Conservation (phyloP, 1,140 invertebrate genomes). For the Drosophila simulans region DNA sequence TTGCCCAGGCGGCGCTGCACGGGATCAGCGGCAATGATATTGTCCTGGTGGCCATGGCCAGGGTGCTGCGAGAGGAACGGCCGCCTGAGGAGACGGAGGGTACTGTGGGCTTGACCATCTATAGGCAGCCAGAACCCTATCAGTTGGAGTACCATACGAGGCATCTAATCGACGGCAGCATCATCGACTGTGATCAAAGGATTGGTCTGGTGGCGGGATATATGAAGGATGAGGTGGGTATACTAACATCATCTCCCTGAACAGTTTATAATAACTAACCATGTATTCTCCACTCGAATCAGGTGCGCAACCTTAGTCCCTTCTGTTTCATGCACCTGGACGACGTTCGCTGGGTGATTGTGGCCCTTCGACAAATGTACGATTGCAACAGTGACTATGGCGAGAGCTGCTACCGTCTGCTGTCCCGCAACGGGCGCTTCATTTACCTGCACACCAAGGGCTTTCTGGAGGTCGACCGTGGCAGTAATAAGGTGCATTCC, state of each 20-base stretch:
- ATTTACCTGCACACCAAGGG: conserved; percentile 93
- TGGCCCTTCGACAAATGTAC: conserved; percentile 94
- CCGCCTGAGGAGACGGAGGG: conserved; percentile 17
- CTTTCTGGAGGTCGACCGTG: conserved; percentile 90
- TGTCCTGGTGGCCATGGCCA: conserved; percentile 89
- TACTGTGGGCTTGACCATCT: conserved; percentile 66
- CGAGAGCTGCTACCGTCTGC: conserved; percentile 92
- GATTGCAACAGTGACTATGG: conserved; percentile 90
- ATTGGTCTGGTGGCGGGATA: conserved; percentile 94
- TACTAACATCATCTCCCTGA: conserved; percentile 53
- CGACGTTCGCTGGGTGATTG: conserved; percentile 92
- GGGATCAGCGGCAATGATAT: conserved; percentile 86
- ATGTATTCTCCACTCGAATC: not conserved
- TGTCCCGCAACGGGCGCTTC: conserved; percentile 91
- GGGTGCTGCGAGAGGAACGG: conserved; percentile 85
- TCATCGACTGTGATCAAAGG: conserved; percentile 93
- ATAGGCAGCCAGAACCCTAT: conserved; percentile 89
- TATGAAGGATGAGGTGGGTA: conserved; percentile 92
- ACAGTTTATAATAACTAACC: not conserved
- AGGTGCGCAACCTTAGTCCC: conserved; percentile 87
- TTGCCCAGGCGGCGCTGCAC: conserved; percentile 79
- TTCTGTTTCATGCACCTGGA: conserved; percentile 95
- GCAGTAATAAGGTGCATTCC: conserved; percentile 89
- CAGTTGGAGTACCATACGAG: conserved; percentile 93
- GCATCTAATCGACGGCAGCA: conserved; percentile 92